Evolutionary conservation across 1,140 invertebrate genomes (phyloP).

Genomic region (Alviniconcha marisindica): DNA sequence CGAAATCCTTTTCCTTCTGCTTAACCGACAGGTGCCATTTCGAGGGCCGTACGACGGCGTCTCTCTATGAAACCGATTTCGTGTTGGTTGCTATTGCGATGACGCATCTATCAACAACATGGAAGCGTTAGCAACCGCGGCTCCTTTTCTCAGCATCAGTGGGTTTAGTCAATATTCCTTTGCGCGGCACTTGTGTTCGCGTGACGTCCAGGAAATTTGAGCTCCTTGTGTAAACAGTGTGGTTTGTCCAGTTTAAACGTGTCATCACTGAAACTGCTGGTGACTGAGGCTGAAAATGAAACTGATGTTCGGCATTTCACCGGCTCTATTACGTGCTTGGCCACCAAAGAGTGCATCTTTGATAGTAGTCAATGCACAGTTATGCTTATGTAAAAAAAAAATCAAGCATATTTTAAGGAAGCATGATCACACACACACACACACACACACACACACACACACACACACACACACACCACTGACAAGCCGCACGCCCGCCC

Average conservation of each 20-base stretch:
- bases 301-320: background rate
- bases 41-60: background rate
- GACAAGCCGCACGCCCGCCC: too few species aligned
- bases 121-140: slow-evolving; percentile 29
- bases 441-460: too few species aligned
- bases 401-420: too few species aligned
- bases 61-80: slow-evolving; percentile 18
- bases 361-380: too few species aligned
- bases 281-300: too few species aligned
- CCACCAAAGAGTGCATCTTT: too few species aligned
- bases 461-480: too few species aligned
- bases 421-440: too few species aligned
- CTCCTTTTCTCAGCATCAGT: background rate
- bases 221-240: background rate
- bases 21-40: too few species aligned
- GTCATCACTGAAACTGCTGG: background rate
- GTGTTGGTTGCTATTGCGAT: slow-evolving; percentile 29
- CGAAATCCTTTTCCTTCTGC: too few species aligned
- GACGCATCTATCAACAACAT: slow-evolving; percentile 38
- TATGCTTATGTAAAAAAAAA: too few species aligned
- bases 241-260: background rate
- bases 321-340: too few species aligned
- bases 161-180: background rate
- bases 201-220: background rate
- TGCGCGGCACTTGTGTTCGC: background rate